Percentiles rank a stretch among this genome's conserved stretches.
phyloP scores from a whole-genome alignment of 1,140 invertebrate species.

The Drosophila truncata region DNA sequence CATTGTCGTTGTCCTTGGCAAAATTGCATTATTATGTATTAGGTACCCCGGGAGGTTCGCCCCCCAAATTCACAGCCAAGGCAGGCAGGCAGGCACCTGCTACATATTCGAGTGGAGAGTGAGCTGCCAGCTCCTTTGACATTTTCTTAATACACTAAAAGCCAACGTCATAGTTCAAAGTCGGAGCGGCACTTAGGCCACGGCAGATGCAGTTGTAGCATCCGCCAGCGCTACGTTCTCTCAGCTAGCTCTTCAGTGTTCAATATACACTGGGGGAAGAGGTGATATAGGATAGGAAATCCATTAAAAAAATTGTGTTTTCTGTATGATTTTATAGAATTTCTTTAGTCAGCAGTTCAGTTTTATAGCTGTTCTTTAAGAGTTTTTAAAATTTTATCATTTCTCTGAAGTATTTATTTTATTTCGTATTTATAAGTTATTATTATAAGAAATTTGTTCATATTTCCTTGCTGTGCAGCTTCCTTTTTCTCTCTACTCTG shows the following conservation, averaged over 20 bases:
- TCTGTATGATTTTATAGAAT: background rate
- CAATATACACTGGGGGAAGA: constrained; percentile 6
- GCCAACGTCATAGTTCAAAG: constrained; percentile 80
- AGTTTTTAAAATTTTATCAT: background rate
- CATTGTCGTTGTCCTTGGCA: constrained; percentile 54
- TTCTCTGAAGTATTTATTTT: background rate
- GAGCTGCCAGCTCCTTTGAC: constrained; percentile 46
- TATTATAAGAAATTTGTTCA: background rate
- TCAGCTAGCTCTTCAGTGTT: background rate
- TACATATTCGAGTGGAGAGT: constrained; percentile 32
- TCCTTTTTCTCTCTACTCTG: background rate
- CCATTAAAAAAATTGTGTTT: background rate
- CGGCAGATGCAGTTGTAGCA: constrained; percentile 63
- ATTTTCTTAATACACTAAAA: constrained; percentile 80
- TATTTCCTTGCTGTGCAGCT: constrained; percentile 11
- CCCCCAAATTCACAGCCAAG: constrained; percentile 7
- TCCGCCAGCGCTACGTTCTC: constrained; percentile 26
- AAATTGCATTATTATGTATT: constrained; percentile 81
- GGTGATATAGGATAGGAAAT: background rate
- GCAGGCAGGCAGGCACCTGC: constrained; percentile 37
- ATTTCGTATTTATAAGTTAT: too few relatives aligned
- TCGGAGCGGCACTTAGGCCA: constrained; percentile 69
- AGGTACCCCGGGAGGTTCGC: constrained; percentile 29
- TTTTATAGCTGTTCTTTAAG: background rate
- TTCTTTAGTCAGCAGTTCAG: background rate